phyloP scores from a whole-genome alignment of 2,888 invertebrate species.

The Ormyrus pomaceus region DNA sequence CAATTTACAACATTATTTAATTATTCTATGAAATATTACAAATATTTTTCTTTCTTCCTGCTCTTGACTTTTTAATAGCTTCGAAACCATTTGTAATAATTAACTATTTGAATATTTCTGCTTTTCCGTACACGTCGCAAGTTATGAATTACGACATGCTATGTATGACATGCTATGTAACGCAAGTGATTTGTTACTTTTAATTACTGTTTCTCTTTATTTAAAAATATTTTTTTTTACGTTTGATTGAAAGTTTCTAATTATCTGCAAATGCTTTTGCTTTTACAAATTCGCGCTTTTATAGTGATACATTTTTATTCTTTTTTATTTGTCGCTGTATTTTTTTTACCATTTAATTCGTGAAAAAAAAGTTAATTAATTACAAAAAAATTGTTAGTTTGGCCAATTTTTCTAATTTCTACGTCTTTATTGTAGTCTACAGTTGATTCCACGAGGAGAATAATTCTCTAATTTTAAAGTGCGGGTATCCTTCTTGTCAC shows the following conservation, averaged over 20 bases:
- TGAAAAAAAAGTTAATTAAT: not conserved
- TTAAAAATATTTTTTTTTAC: not conserved
- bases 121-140: conserved; percentile 7
- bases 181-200: conserved; percentile 41
- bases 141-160: conserved; percentile 30
- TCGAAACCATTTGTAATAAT: not conserved
- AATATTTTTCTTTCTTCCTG: no score
- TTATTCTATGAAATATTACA: no score
- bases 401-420: conserved; percentile 18
- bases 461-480: conserved; percentile 39
- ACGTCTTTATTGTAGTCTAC: not conserved
- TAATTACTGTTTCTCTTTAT: conserved; percentile 23
- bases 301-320: no score
- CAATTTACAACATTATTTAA: not conserved
- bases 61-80: no score
- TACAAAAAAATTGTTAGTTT: not conserved
- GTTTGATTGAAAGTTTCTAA: conserved; percentile 16
- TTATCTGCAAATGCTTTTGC: conserved; percentile 1
- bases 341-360: no score
- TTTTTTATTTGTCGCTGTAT: no score
- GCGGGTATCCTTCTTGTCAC: conserved; percentile 29
- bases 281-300: not conserved
- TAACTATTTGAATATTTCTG: conserved; percentile 15
- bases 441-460: conserved; percentile 31
- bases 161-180: not conserved